These are phyloP conservation scores for Homarus gammarus DNA, from an alignment of 2,888 invertebrate species.

Conservation along the genomic window DNA sequence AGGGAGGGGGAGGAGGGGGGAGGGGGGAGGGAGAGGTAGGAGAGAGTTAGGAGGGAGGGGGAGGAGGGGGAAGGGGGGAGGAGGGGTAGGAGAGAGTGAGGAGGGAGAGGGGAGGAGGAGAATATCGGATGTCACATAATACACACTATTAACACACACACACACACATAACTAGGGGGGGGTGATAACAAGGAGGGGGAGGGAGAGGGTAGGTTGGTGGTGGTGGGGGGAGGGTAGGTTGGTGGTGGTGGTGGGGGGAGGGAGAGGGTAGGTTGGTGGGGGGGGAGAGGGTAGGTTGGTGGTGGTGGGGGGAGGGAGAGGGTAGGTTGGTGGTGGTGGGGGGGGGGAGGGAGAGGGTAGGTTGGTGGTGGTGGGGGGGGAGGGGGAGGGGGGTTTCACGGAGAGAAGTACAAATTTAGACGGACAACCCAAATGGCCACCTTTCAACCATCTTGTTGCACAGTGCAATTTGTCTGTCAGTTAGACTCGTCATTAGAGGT, in stretches of 20 bases:
- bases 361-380: background rate
- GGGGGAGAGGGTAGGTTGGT: background rate
- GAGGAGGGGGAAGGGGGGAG: conserved; percentile 1
- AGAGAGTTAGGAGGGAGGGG: background rate
- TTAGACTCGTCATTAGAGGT: conserved; percentile 25
- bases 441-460: conserved; percentile 16
- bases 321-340: background rate
- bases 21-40: background rate
- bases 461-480: conserved; percentile 30
- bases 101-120: no score
- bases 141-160: no score
- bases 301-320: background rate
- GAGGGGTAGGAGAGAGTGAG: no score
- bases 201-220: no score
- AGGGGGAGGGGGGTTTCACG: no score
- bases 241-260: background rate
- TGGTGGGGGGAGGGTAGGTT: no score
- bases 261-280: background rate
- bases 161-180: no score
- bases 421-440: conserved; percentile 41
- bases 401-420: no score
- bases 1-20: background rate
- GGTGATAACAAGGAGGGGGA: no score
- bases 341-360: no score
- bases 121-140: no score